Evolutionary conservation across 2,888 invertebrate genomes (phyloP).

Genomic region (Volucella zonaria): DNA sequence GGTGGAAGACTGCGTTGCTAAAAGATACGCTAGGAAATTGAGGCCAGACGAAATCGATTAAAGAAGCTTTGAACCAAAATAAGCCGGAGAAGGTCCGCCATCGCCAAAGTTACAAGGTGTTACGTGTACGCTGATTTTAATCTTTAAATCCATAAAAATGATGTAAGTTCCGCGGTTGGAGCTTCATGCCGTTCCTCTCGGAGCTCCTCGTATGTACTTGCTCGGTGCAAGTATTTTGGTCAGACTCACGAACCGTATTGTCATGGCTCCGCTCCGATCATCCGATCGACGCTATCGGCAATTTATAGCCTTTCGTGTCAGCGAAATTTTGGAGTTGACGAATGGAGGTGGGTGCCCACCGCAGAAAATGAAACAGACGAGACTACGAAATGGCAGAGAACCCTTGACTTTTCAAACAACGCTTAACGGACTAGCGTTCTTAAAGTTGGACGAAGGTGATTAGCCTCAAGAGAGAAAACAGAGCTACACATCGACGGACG

Average conservation of each 20-base stretch:
- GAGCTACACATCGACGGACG: constrained; percentile 6
- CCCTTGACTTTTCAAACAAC: constrained; percentile 12
- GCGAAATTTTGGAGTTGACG: not conserved
- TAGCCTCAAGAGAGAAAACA: constrained; percentile 6
- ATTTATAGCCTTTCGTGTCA: not conserved
- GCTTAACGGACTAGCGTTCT: constrained; percentile 19
- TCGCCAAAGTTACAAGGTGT: no score
- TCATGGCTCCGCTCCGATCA: not conserved
- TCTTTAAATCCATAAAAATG: no score
- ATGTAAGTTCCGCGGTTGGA: not conserved
- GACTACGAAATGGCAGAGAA: constrained; percentile 43
- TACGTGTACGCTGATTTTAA: constrained; percentile 10
- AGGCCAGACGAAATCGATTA: no score
- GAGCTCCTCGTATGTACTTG: not conserved
- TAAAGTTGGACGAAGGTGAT: not conserved
- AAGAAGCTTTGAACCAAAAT: no score
- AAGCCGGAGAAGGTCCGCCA: no score
- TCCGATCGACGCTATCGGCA: no score
- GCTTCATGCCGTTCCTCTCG: constrained; percentile 1
- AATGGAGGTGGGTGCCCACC: not conserved
- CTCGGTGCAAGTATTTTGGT: not conserved
- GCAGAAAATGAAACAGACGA: constrained; percentile 29
- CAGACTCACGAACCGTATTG: not conserved
- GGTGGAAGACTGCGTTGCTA: no score
- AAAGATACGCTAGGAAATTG: no score